Conservation (phyloP, 2,113 vertebrate species). For the Myotis lucifugus region DNA sequence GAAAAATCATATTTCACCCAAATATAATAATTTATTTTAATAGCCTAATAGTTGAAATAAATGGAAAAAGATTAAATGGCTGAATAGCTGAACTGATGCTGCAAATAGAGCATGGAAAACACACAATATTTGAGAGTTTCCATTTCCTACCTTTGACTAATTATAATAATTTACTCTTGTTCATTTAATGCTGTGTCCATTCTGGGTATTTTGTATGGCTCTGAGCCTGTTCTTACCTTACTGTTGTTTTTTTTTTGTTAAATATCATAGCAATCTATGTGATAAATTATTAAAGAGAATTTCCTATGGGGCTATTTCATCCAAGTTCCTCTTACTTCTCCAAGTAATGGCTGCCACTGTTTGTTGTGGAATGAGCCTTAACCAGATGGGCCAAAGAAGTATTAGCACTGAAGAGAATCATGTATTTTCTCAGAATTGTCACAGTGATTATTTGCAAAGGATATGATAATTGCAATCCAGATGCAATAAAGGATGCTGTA, state of each 20-base stretch:
- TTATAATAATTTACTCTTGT: conserved; percentile 55
- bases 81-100: conserved; percentile 35
- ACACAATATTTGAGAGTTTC: background rate
- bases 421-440: background rate
- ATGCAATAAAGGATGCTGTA: background rate
- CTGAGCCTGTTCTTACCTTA: conserved; percentile 63
- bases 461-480: background rate
- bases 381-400: background rate
- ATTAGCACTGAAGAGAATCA: background rate
- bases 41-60: conserved; percentile 52
- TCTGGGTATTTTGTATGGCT: conserved; percentile 52
- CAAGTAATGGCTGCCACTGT: background rate
- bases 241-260: conserved; percentile 16
- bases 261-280: conserved; percentile 57
- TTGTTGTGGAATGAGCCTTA: background rate
- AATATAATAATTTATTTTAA: conserved; percentile 25
- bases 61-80: background rate
- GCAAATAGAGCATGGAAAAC: background rate
- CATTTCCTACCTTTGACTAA: conserved; percentile 47
- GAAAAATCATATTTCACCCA: conserved; percentile 50
- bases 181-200: conserved; percentile 2
- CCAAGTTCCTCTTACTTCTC: conserved; percentile 54
- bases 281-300: conserved; percentile 49
- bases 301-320: conserved; percentile 7
- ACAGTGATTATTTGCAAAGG: background rate